Conservation (phyloP, 2,113 vertebrate species). For the Chelonoidis abingdonii region DNA sequence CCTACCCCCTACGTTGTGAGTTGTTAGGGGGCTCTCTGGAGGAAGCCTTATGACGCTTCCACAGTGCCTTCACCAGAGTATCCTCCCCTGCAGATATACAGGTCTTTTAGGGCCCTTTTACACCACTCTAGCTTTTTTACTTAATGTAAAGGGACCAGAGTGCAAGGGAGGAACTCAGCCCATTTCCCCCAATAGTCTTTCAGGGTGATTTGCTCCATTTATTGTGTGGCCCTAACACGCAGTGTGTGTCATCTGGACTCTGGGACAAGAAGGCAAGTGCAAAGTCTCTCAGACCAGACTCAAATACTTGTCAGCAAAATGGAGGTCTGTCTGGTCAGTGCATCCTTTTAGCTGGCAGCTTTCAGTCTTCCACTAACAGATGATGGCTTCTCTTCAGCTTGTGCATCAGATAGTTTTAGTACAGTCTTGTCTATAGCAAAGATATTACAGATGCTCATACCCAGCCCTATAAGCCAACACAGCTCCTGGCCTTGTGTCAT, state of each 20-base stretch:
- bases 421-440: not conserved
- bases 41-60: not conserved
- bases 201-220: not conserved
- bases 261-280: not conserved
- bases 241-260: not conserved
- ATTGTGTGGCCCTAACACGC: not conserved
- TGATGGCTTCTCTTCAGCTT: not conserved
- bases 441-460: rapidly evolving
- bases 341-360: not conserved
- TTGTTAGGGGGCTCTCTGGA: not conserved
- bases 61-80: not conserved
- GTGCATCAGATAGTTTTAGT: not conserved
- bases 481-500: not conserved
- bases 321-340: not conserved
- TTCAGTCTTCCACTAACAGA: not conserved
- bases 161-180: not conserved
- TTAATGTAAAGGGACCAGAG: not conserved
- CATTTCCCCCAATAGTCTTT: not conserved
- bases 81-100: not conserved
- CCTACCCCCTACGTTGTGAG: rapidly evolving
- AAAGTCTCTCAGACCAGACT: not conserved
- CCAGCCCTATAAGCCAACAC: not conserved
- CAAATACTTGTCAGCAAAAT: not conserved
- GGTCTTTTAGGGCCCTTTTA: not conserved
- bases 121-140: not conserved